phyloP scores from a whole-genome alignment of 1,140 invertebrate species.

The Schlechtendalia chinensis region DNA sequence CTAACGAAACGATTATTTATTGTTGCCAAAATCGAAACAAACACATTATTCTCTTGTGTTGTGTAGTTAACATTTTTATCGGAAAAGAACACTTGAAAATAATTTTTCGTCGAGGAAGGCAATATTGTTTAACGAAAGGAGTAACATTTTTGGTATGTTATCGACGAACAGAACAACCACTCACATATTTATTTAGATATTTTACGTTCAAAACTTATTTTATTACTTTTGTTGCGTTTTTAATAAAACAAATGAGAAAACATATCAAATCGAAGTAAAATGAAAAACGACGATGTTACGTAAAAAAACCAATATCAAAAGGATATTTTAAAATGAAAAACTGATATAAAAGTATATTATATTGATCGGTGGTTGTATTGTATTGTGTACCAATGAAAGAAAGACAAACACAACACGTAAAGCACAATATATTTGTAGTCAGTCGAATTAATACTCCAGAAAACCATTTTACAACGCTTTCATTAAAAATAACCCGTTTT shows the following conservation, averaged over 20 bases:
- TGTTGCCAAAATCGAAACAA: too few relatives aligned
- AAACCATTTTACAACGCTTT: background rate
- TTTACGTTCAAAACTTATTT: background rate
- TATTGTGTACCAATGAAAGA: background rate
- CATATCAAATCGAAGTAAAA: slow-evolving; percentile 10
- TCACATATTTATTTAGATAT: background rate
- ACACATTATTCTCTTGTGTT: too few relatives aligned
- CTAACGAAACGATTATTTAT: too few relatives aligned
- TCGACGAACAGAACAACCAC: background rate
- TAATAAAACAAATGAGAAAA: slow-evolving; percentile 26
- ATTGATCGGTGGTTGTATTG: background rate
- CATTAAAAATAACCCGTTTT: background rate
- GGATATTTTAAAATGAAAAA: slow-evolving; percentile 4
- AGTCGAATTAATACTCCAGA: too few relatives aligned
- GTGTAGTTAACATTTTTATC: too few relatives aligned
- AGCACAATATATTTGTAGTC: too few relatives aligned
- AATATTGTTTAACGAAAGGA: background rate
- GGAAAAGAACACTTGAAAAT: too few relatives aligned
- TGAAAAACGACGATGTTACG: background rate
- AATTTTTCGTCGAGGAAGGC: background rate
- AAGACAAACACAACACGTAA: background rate
- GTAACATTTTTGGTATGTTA: background rate
- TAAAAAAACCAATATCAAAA: background rate
- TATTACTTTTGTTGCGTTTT: slow-evolving; percentile 20
- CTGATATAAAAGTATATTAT: background rate